These are phyloP conservation scores for Spinus pinus DNA, from an alignment of 2,797 vertebrate species.

Conservation along the genomic window DNA sequence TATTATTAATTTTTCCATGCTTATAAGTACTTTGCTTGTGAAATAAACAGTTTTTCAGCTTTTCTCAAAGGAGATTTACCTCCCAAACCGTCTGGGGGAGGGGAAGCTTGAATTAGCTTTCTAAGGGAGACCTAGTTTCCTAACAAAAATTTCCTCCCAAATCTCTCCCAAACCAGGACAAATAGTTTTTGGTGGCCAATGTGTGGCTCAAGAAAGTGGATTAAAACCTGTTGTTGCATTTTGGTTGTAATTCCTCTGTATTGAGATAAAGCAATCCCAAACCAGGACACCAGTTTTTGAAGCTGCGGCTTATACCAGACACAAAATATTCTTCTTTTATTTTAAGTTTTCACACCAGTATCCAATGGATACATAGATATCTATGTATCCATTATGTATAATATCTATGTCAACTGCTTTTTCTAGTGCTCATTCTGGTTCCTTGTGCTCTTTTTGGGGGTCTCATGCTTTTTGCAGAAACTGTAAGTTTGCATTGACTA, in stretches of 20 bases:
- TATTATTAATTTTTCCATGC: not conserved
- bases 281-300: not conserved
- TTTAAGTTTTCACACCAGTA: not conserved
- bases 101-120: not conserved
- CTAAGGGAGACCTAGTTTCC: not conserved
- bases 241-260: not conserved
- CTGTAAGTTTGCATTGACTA: not conserved
- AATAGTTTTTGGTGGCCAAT: not conserved
- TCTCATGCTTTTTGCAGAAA: not conserved
- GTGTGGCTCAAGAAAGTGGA: too few relatives aligned
- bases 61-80: not conserved
- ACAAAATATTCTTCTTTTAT: not conserved
- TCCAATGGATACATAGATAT: too few relatives aligned
- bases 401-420: not conserved
- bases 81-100: accelerated
- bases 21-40: not conserved
- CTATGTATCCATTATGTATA: not conserved
- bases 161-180: not conserved
- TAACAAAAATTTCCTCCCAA: not conserved
- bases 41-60: not conserved
- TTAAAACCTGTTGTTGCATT: not conserved
- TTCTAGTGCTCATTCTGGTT: not conserved
- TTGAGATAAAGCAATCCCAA: not conserved
- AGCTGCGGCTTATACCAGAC: not conserved
- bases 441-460: accelerated